Evolutionary conservation across 2,113 vertebrate species (phyloP).

Genomic region (Paracanthobrama guichenoti): DNA sequence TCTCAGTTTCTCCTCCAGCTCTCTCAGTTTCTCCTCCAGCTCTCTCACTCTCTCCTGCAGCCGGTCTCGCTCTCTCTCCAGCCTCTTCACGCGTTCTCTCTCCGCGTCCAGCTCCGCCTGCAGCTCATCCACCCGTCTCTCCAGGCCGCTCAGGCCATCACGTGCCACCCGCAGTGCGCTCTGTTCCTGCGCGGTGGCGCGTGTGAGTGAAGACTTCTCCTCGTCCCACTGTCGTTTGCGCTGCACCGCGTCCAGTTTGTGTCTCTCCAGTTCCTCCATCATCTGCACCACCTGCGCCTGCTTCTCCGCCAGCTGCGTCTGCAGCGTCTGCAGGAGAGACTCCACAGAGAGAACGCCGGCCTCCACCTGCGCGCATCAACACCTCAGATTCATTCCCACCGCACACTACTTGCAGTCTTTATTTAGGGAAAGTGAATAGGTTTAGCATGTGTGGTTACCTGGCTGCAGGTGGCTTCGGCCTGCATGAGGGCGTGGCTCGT

Average conservation of each 20-base stretch:
- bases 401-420: neutral
- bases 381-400: neutral
- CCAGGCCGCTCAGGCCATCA: slow-evolving; percentile 69
- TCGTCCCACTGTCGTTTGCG: slow-evolving; percentile 79
- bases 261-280: slow-evolving; percentile 83
- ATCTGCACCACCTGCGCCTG: slow-evolving; percentile 83
- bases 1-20: slow-evolving; percentile 48
- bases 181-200: slow-evolving; percentile 76
- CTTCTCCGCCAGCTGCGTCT: slow-evolving; percentile 85
- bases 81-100: slow-evolving; percentile 71
- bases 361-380: slow-evolving; percentile 25
- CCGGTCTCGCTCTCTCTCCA: slow-evolving; percentile 75
- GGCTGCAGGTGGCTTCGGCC: slow-evolving; percentile 36
- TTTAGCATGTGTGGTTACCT: neutral
- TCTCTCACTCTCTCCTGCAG: slow-evolving; percentile 71
- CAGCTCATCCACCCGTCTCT: slow-evolving; percentile 74
- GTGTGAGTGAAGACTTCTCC: slow-evolving; percentile 76
- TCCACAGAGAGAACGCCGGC: slow-evolving; percentile 55
- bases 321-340: slow-evolving; percentile 80
- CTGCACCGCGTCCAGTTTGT: slow-evolving; percentile 84
- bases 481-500: neutral
- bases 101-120: slow-evolving; percentile 81
- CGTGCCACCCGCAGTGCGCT: slow-evolving; percentile 77
- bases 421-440: neutral
- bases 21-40: slow-evolving; percentile 69